Base-by-base conservation (phyloP, 2,797 vertebrate species). In the Parambassis ranga region DNA sequence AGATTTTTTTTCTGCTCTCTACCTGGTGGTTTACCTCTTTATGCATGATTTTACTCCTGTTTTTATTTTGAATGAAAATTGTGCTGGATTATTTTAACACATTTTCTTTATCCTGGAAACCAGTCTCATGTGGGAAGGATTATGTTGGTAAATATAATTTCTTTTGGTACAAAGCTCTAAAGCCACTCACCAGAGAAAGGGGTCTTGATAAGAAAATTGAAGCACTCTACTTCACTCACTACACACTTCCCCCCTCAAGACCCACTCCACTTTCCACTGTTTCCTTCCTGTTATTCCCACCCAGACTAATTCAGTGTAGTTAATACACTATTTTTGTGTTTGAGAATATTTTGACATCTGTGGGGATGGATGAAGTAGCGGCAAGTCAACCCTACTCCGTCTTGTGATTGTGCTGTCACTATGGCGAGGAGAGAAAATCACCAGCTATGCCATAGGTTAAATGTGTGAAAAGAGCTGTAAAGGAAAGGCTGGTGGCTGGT, bases 31-130 rank as follows among this genome's bases (percentile, higher is more conserved):
- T 73, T 67, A 70, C 67, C 47, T 71, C 63, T 59, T 38, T 48
- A 39, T 71, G 46, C 22, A 28, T 70, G 44, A 36, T 58, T 14
- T 6, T 32, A 19, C 63, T 27, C 50, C 52, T 72, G 67, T 79
- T 85, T 77, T 79, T 70, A 63, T 67, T 74, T 76, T 65, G 68
- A 65, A 70, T 57, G 32, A 31, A 75, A 84, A 77, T 62, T 73
- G 65, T 71, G 49, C 60, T 81, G 81, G 83, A 85, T 87, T 86
- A 89, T 88, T 89, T 80, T 58, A 76, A 77, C 79, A 85, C 71
- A 76, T 82, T 85, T 81, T 52, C 67, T 75, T 84, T 68, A 85
- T 91, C 80, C 82, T 16, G 63, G 75, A 84, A 83, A 83, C 70
- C 66, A 58, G 79, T 82, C 89, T 83, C 58, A 69, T 89, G 79